phyloP scores from a whole-genome alignment of 2,797 vertebrate species.

The Tinamus major region DNA sequence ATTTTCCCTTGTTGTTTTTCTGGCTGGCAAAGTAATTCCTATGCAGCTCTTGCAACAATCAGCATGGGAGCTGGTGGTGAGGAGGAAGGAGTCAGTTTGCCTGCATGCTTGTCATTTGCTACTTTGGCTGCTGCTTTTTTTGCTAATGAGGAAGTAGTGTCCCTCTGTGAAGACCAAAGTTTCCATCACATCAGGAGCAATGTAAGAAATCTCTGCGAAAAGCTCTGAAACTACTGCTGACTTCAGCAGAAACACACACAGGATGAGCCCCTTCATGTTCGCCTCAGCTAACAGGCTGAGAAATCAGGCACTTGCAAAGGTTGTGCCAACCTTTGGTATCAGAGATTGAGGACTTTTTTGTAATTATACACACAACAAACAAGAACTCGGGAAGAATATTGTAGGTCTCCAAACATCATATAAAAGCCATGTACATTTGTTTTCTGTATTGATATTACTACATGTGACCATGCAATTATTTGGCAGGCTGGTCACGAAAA shows the following conservation, averaged over 20 bases:
- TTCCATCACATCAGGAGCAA: background rate
- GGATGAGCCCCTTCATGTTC: background rate
- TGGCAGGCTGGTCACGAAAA: background rate
- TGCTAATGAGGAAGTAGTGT: background rate
- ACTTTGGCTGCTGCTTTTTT: background rate
- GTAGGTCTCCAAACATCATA: background rate
- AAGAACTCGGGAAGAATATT: background rate
- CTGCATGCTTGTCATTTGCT: background rate
- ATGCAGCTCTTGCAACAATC: background rate
- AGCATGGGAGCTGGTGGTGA: background rate
- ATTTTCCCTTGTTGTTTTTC: slow-evolving; percentile 17
- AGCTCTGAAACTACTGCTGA: slow-evolving; percentile 3
- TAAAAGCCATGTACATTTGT: background rate
- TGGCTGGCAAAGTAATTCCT: background rate
- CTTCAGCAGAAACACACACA: background rate
- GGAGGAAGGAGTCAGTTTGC: background rate
- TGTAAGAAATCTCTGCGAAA: background rate
- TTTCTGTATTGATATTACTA: background rate
- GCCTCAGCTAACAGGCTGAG: background rate
- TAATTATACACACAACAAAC: background rate
- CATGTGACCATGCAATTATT: background rate
- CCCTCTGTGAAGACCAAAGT: background rate
- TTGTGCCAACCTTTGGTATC: background rate
- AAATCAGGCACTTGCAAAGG: background rate
- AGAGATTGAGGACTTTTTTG: background rate